Evolutionary conservation across 1,140 invertebrate genomes (phyloP).

Genomic region (Wiebesia pumilae): DNA sequence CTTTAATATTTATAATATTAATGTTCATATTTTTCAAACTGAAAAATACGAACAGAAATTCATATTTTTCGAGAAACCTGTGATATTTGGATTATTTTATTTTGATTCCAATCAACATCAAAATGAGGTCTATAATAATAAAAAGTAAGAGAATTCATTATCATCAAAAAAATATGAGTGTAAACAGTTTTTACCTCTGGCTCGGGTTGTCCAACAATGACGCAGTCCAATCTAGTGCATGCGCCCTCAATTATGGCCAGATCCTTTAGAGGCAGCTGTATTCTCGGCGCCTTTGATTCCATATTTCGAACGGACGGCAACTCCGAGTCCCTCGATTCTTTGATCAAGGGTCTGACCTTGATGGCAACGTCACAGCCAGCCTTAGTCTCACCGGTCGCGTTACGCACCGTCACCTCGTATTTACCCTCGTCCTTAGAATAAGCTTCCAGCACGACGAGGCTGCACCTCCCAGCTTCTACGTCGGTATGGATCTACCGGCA

Average conservation of each 20-base stretch:
- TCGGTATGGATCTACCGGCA: conserved; percentile 78
- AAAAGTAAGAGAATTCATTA: neutral
- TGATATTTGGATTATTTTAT: no score
- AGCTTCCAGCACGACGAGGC: conserved; percentile 81
- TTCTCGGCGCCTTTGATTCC: conserved; percentile 82
- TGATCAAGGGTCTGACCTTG: conserved; percentile 79
- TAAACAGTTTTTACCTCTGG: conserved; percentile 80
- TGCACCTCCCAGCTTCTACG: conserved; percentile 74
- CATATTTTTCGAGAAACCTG: no score
- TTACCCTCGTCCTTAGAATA: conserved; percentile 82
- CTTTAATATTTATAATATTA: no score
- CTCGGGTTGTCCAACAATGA: conserved; percentile 89
- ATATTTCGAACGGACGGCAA: conserved; percentile 75
- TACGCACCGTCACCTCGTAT: conserved; percentile 80
- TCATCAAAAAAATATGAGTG: neutral
- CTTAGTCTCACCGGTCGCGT: conserved; percentile 79
- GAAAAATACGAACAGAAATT: no score
- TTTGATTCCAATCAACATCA: no score
- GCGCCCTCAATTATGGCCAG: conserved; percentile 82
- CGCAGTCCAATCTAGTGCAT: conserved; percentile 83
- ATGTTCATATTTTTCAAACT: no score
- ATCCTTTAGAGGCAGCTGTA: conserved; percentile 84
- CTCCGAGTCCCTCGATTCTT: neutral
- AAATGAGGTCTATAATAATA: no score
- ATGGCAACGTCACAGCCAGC: conserved; percentile 81